Conservation (phyloP, 64 coral and sea anemone species). For the Actinia equina region DNA sequence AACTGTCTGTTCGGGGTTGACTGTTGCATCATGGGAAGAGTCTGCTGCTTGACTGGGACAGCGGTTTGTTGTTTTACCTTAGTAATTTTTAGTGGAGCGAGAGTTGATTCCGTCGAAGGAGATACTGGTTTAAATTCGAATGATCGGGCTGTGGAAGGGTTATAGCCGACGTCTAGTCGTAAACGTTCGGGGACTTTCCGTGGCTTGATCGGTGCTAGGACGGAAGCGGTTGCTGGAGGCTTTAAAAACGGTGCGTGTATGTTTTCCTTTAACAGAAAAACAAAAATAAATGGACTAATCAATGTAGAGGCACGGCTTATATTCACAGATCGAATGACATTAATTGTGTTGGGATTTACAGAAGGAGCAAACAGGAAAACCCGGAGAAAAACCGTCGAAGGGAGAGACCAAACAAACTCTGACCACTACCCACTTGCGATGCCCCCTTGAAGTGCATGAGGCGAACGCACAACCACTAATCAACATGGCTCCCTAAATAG, state of each 20-base stretch:
- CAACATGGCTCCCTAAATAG: too few species aligned
- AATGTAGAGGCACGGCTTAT: too few species aligned
- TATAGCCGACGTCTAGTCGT: slow-evolving; percentile 53
- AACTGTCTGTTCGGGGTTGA: slow-evolving; percentile 16
- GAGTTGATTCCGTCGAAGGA: slow-evolving; percentile 18
- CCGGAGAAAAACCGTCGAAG: not conserved
- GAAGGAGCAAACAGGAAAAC: not conserved
- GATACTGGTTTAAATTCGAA: slow-evolving; percentile 57
- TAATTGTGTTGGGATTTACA: not conserved
- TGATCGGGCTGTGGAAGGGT: slow-evolving; percentile 42
- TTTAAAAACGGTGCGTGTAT: slow-evolving; percentile 30
- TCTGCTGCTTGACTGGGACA: slow-evolving; percentile 6
- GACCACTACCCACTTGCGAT: too few species aligned
- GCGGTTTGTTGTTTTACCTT: slow-evolving; percentile 49
- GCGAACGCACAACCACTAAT: too few species aligned
- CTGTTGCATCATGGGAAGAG: not conserved
- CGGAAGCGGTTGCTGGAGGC: slow-evolving; percentile 23
- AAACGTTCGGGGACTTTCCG: slow-evolving; percentile 76
- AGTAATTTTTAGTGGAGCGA: slow-evolving; percentile 58
- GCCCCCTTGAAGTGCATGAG: too few species aligned
- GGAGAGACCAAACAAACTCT: not conserved
- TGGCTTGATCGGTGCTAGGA: slow-evolving; percentile 60
- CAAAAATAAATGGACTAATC: not conserved
- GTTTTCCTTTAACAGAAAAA: slow-evolving; percentile 41
- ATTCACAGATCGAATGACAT: not conserved